These are phyloP conservation scores for Netelia melanura DNA, from an alignment of 2,888 invertebrate genomes.

Conservation along the genomic window DNA sequence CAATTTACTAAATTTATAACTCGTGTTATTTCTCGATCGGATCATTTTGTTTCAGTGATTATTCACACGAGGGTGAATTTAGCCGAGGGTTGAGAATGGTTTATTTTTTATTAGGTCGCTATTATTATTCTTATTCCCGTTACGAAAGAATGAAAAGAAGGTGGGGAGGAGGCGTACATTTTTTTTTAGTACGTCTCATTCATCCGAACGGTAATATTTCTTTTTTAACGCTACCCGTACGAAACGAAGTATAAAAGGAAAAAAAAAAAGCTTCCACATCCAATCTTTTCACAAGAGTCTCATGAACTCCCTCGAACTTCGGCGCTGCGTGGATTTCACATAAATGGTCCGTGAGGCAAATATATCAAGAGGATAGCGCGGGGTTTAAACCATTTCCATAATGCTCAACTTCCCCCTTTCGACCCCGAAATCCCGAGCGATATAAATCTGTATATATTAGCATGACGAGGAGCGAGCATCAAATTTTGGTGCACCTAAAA, in stretches of 20 bases:
- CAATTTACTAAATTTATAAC: no score
- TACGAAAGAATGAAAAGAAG: conserved; percentile 39
- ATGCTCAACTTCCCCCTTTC: neutral
- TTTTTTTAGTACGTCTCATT: neutral
- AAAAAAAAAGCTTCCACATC: neutral
- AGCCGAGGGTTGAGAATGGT: no score
- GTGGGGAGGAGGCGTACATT: neutral
- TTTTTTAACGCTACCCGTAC: conserved; percentile 15
- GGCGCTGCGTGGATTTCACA: conserved; percentile 1
- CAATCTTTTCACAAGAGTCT: neutral
- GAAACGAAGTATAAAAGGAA: neutral
- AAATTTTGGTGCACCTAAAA: conserved; percentile 83
- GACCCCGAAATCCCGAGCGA: conserved; percentile 26
- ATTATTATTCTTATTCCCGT: conserved; percentile 59
- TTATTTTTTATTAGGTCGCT: no score
- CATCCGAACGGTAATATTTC: neutral
- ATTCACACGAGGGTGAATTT: no score
- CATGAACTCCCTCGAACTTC: conserved; percentile 15
- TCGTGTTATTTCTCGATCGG: no score
- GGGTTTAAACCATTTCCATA: conserved; percentile 30
- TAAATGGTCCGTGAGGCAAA: conserved; percentile 46
- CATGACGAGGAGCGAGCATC: conserved; percentile 83
- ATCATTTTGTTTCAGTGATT: no score
- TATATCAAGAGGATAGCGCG: conserved; percentile 56
- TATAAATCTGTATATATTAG: conserved; percentile 81